Evolutionary conservation across 2,888 invertebrate species (phyloP), one percentile per base, ranked within the genome.

Genomic region (Noctua pronuba): DNA sequence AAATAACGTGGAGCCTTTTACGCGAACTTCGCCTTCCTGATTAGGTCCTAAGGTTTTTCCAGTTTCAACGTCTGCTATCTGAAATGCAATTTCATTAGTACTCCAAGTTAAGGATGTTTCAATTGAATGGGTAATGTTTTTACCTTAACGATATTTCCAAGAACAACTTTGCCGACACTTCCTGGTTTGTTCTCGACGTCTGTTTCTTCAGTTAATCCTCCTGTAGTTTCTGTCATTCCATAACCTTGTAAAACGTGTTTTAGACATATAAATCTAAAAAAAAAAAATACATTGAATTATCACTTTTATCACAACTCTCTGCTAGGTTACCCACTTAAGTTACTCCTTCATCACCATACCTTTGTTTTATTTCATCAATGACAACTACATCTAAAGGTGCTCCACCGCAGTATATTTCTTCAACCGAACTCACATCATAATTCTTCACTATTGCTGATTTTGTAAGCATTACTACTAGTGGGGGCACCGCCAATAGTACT

Each of bases 201-300:
- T 5, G 78, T 75, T 76, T 95, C 94, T 77, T 91, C 88, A 38
- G 92, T 92, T 1, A 94, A 28, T 5, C 83, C 89, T 77, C 95
- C 95, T 16, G 93, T 83, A 0, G 92, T 78, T 88, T 95, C 95
- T 35, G 95, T 95, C 93, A 95, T 93, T n/a, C 95, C 95, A 65
- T 94, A 95, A 0, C 93, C 94, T 93, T 95, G 94, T 65, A 94
- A 76, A 10, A 94, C 83, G 49, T 90, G 80, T 69, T 83, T 88
- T 52, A 95, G 80, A 21, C 92, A 90, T 5, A 92, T 91, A 77
- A 94, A 93, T 78, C 65, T 65, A 65, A 16, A 65, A 65, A n/a
- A 0, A 64, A 38, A 35, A 0, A n/a, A n/a, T n/a, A n/a, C n/a
- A n/a, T 6, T 16, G 0, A 35, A 21, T 58, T 28, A 28, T 58